Conservation (phyloP, 2,113 vertebrate species). For the Atlantisia rogersi region DNA sequence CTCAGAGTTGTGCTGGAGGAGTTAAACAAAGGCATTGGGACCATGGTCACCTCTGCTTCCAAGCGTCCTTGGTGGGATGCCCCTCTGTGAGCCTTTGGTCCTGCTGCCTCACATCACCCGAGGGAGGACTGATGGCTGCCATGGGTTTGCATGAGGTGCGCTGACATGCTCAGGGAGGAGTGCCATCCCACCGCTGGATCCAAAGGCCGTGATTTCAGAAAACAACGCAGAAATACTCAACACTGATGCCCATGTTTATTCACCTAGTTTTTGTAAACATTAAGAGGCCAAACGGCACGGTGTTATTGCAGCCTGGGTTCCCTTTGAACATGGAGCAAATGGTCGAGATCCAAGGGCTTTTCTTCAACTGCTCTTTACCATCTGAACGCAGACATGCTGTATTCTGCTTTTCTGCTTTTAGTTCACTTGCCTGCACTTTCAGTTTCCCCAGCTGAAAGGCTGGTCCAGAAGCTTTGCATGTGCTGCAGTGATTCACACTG, state of each 20-base stretch:
- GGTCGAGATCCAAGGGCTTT: background rate
- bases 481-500: background rate
- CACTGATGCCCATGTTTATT: background rate
- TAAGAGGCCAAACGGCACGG: background rate
- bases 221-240: background rate
- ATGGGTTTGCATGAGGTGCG: rapidly evolving
- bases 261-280: background rate
- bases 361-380: background rate
- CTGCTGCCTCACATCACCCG: background rate
- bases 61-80: background rate
- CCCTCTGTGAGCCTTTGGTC: background rate
- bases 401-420: background rate
- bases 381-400: background rate
- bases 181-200: background rate
- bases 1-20: background rate
- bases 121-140: background rate
- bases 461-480: background rate
- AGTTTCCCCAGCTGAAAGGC: background rate
- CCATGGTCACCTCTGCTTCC: rapidly evolving
- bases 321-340: background rate
- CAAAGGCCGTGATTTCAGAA: background rate
- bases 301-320: background rate
- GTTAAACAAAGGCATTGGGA: background rate
- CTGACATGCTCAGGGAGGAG: background rate
- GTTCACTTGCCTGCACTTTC: background rate